Base-by-base conservation (phyloP, 23 tunicate genomes). In the Trididemnum clinides region DNA sequence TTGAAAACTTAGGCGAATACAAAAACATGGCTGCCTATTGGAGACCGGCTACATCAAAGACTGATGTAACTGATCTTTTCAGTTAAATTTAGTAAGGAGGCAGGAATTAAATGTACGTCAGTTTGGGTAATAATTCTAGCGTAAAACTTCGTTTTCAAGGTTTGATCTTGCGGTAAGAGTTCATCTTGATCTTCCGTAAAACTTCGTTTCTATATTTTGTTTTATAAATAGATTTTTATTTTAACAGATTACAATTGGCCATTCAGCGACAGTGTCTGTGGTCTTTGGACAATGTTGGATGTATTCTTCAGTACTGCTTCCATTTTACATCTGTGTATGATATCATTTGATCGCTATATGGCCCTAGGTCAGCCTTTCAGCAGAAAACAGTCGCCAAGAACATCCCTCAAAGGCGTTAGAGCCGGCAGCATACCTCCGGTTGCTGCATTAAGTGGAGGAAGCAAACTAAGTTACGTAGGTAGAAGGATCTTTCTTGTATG, bases 261-360 rank as follows among this genome's bases (percentile, higher is more conserved):
- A 39, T 88, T 92, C 57, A 58, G 85, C 64, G 90, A 92, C 74
- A 70, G 28, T 0, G 57, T 79, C 5, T 92, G 97, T 66, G 97
- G 90, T 19, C 27, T 88, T 1, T 92, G 97, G 97, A 78, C 72
- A 57, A 92, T 92, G 97, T 51, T 92, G 79, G 97, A 92, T 78
- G 97, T 92, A 18, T 88, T 92, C 71, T 92, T 92, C 85, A 92
- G 97, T 82, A 88, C 97, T 15, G 78, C 91, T 7, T 92, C 97
- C 3, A 92, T 92, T 21, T 80, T 92, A 1, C 97, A 92, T 71
- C 83, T 92, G 50, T 92, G 97, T 83, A 88, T 84, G 89, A 79
- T 92, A 4, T 92, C 97, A 15, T 70, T 88, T 30, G 92, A 92
- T 34, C 82, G 97, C 54, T 92, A 92, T 83, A 18, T 88, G 74